A percentile compares a stretch with the other conserved stretches of the same genome.
Evolutionary conservation across 2,113 vertebrate species (phyloP).

Genomic region (Antigone vipio): DNA sequence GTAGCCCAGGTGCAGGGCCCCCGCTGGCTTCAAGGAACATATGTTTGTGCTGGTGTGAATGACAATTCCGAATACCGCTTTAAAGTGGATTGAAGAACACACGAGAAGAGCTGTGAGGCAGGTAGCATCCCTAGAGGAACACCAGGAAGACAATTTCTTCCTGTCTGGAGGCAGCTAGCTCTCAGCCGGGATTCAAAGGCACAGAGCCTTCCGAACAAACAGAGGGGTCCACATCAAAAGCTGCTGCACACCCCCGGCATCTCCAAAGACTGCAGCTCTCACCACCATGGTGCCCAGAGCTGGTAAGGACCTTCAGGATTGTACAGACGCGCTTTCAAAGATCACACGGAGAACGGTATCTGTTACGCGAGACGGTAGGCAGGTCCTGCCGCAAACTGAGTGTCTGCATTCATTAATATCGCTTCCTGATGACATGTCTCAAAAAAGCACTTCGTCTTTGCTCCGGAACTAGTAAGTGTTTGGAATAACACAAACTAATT

Average conservation of each 20-base stretch:
- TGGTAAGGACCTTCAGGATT: neutral
- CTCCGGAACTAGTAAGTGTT: neutral
- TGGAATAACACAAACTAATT: neutral
- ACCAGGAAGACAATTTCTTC: neutral
- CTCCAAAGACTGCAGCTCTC: neutral
- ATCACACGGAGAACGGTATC: neutral
- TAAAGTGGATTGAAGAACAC: neutral
- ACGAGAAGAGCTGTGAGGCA: neutral
- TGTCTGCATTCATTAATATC: neutral
- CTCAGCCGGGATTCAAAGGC: neutral
- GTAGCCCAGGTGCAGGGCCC: neutral
- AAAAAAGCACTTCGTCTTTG: neutral
- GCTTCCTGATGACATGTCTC: neutral
- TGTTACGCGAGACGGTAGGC: too few relatives aligned
- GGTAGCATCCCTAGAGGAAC: neutral
- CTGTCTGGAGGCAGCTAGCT: neutral
- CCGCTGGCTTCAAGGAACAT: neutral
- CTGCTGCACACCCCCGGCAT: neutral
- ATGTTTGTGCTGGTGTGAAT: neutral
- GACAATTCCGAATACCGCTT: neutral
- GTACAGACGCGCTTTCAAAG: neutral
- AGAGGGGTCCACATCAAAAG: neutral
- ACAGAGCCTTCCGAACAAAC: neutral
- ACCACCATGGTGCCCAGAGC: neutral
- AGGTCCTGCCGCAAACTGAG: neutral